phyloP scores from a whole-genome alignment of 2,797 vertebrate species.

The Melanotaenia trifasciata region DNA sequence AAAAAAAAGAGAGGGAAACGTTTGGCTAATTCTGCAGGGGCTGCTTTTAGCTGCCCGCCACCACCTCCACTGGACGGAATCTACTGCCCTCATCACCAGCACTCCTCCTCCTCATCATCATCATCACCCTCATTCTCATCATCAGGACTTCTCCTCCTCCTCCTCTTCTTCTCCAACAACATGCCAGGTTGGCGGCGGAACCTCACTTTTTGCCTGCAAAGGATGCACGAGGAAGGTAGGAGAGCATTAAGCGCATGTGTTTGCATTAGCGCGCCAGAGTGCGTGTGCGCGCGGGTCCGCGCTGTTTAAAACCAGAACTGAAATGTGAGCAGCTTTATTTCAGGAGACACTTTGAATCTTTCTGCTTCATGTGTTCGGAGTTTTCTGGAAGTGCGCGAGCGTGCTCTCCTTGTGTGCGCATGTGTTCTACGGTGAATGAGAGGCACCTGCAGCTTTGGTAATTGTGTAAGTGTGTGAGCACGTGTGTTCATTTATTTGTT shows the following conservation, averaged over 20 bases:
- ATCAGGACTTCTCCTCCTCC: constrained; percentile 36
- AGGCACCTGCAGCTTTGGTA: constrained; percentile 59
- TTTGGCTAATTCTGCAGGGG: constrained; percentile 12
- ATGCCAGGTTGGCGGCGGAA: constrained; percentile 95
- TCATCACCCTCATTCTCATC: constrained; percentile 26
- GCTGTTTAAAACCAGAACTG: constrained; percentile 8
- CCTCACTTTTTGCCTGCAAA: constrained; percentile 93
- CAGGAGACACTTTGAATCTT: constrained; percentile 47
- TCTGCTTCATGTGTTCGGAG: constrained; percentile 49
- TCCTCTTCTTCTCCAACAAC: constrained; percentile 42
- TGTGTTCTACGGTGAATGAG: constrained; percentile 42
- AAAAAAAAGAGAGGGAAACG: constrained; percentile 11
- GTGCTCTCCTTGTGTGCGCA: constrained; percentile 17
- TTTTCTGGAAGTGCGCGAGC: constrained; percentile 46
- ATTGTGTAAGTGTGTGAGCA: constrained; percentile 6
- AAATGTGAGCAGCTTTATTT: constrained; percentile 36
- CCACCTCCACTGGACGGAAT: constrained; percentile 59
- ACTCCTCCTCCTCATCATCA: constrained; percentile 22
- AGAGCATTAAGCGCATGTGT: constrained; percentile 27
- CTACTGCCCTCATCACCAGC: constrained; percentile 48
- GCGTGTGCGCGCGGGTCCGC: neutral
- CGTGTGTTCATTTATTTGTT: neutral
- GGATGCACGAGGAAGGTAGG: constrained; percentile 94
- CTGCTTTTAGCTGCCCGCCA: constrained; percentile 39
- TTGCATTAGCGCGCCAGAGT: neutral